Evolutionary conservation across 2,888 invertebrate species (phyloP).

Genomic region (Opisthograptis luteolata): DNA sequence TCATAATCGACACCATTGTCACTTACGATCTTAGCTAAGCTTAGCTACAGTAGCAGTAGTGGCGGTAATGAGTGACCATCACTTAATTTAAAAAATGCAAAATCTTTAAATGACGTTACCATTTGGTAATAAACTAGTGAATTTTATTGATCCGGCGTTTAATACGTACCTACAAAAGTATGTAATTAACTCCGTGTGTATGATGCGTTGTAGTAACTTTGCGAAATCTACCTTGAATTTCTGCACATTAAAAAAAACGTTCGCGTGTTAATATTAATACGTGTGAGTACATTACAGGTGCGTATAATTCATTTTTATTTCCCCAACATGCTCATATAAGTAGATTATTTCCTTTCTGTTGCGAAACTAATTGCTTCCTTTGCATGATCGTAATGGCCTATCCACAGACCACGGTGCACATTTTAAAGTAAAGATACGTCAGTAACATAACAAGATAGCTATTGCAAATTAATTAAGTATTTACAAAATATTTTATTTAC

Average conservation of each 20-base stretch:
- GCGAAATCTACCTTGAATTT: constrained; percentile 17
- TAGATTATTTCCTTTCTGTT: constrained; percentile 56
- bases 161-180: too few species aligned
- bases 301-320: constrained; percentile 48
- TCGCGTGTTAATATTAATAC: constrained; percentile 51
- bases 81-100: too few species aligned
- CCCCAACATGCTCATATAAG: constrained; percentile 46
- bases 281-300: constrained; percentile 48
- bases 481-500: too few species aligned
- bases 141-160: too few species aligned
- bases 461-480: too few species aligned
- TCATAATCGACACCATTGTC: too few species aligned
- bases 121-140: too few species aligned
- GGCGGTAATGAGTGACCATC: too few species aligned
- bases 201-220: background rate
- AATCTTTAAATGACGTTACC: too few species aligned
- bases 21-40: too few species aligned
- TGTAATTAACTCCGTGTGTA: background rate
- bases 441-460: too few species aligned
- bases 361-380: constrained; percentile 50
- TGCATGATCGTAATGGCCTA: constrained; percentile 36
- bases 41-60: too few species aligned
- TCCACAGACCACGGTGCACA: constrained; percentile 28
- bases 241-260: constrained; percentile 27
- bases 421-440: constrained; percentile 25